A percentile compares a stretch with the other conserved stretches of the same genome.
These are phyloP conservation scores for Cataglyphis albicans DNA, from an alignment of 2,888 invertebrate genomes.

Conservation along the genomic window DNA sequence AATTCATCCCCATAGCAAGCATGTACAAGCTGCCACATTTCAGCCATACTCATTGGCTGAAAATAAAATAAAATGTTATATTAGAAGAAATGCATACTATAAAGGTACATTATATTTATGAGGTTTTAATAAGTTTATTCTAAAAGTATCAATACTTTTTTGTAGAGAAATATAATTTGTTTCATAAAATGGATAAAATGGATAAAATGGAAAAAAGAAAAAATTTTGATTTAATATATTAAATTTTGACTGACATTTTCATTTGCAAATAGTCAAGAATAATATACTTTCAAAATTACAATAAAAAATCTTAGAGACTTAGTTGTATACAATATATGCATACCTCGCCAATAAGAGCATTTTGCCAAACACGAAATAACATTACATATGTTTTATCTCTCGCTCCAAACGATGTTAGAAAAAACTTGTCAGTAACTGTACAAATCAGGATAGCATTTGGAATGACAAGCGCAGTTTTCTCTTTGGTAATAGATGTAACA, in stretches of 20 bases:
- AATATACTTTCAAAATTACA: neutral
- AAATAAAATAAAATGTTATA: slow-evolving; percentile 51
- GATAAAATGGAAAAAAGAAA: neutral
- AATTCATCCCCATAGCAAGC: slow-evolving; percentile 97
- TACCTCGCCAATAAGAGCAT: slow-evolving; percentile 95
- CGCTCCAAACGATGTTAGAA: slow-evolving; percentile 97
- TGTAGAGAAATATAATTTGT: neutral
- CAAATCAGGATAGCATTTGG: slow-evolving; percentile 97
- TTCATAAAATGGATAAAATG: neutral
- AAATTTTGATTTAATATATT: neutral
- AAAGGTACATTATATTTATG: neutral
- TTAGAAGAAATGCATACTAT: neutral
- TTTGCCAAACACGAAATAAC: slow-evolving; percentile 98
- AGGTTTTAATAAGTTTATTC: neutral
- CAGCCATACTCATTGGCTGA: slow-evolving; percentile 88
- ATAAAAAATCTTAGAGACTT: neutral
- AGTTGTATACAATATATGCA: slow-evolving; percentile 43
- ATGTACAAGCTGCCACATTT: slow-evolving; percentile 92
- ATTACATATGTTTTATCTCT: slow-evolving; percentile 98
- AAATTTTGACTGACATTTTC: neutral
- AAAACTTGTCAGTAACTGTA: slow-evolving; percentile 94
- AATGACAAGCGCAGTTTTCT: slow-evolving; percentile 97
- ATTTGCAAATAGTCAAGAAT: neutral
- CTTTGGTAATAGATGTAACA: slow-evolving; percentile 97
- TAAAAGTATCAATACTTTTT: neutral